A percentile compares a stretch with the other conserved stretches of the same genome.
Conservation (phyloP, 1,140 invertebrate genomes). For the Bathynomus jamesi region DNA sequence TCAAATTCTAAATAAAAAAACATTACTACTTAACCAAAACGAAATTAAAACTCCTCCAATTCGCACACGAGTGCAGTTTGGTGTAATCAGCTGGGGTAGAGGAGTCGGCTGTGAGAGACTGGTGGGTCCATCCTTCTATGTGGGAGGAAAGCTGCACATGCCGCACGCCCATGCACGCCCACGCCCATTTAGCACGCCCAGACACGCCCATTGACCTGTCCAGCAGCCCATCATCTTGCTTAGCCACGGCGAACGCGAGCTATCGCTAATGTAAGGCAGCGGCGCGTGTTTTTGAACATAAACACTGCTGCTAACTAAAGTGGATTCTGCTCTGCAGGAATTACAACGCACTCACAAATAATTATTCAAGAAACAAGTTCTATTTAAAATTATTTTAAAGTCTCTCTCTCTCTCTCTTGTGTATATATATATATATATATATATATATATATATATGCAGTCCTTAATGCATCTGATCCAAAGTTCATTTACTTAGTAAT, state of each 20-base stretch:
- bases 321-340: no score
- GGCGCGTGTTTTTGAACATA: not conserved
- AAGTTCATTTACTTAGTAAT: no score
- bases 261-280: not conserved
- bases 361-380: no score
- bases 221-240: not conserved
- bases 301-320: no score
- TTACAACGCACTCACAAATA: no score
- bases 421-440: no score
- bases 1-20: not conserved
- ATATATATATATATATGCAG: no score
- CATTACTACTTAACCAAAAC: not conserved
- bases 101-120: slow-evolving; percentile 29
- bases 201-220: not conserved
- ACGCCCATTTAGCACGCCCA: slow-evolving; percentile 8
- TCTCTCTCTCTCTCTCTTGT: no score
- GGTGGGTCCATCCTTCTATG: slow-evolving; percentile 22
- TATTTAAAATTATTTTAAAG: no score
- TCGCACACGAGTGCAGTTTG: slow-evolving; percentile 11
- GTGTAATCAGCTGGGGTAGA: slow-evolving; percentile 33
- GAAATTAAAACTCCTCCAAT: slow-evolving; percentile 19
- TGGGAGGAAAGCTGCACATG: slow-evolving; percentile 21
- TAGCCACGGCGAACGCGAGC: not conserved
- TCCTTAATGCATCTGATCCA: no score
- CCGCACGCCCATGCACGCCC: slow-evolving; percentile 16